phyloP scores from a whole-genome alignment of 2,888 invertebrate genomes.

The Scaptomyza flava region DNA sequence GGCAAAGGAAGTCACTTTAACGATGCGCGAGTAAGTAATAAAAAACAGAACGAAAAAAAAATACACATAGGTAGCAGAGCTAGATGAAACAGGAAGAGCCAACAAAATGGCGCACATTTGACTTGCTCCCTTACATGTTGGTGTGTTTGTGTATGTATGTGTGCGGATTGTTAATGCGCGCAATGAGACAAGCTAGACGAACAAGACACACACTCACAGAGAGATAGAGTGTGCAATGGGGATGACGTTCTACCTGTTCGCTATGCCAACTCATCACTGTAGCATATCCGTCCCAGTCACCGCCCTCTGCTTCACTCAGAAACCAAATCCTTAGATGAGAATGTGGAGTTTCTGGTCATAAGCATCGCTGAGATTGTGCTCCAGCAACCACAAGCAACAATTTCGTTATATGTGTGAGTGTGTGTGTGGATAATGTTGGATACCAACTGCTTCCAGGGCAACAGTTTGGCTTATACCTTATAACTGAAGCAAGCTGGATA shows the following conservation, averaged over 20 bases:
- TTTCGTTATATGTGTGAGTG: constrained; percentile 8
- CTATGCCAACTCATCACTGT: constrained; percentile 5
- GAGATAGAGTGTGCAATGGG: not conserved
- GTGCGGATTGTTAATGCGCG: constrained; percentile 45
- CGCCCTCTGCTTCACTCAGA: not conserved
- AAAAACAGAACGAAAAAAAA: constrained; percentile 56
- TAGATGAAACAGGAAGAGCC: constrained; percentile 42
- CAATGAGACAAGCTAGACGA: constrained; percentile 56
- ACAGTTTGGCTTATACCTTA: constrained; percentile 5
- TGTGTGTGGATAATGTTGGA: not conserved
- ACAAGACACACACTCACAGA: constrained; percentile 4
- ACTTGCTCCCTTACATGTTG: constrained; percentile 27
- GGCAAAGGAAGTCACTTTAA: constrained; percentile 78
- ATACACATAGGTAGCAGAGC: not conserved
- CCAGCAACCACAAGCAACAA: constrained; percentile 11
- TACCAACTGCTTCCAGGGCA: not conserved
- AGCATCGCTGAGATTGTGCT: constrained; percentile 44
- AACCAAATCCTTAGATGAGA: constrained; percentile 11
- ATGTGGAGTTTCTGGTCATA: constrained; percentile 15
- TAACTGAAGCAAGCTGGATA: not conserved
- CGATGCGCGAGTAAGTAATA: constrained; percentile 78
- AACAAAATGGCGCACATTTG: constrained; percentile 72
- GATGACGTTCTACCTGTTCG: constrained; percentile 16
- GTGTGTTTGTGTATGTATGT: constrained; percentile 13
- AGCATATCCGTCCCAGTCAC: not conserved